Base-by-base conservation (phyloP, 2,113 vertebrate genomes). In the Sciurus niger region DNA sequence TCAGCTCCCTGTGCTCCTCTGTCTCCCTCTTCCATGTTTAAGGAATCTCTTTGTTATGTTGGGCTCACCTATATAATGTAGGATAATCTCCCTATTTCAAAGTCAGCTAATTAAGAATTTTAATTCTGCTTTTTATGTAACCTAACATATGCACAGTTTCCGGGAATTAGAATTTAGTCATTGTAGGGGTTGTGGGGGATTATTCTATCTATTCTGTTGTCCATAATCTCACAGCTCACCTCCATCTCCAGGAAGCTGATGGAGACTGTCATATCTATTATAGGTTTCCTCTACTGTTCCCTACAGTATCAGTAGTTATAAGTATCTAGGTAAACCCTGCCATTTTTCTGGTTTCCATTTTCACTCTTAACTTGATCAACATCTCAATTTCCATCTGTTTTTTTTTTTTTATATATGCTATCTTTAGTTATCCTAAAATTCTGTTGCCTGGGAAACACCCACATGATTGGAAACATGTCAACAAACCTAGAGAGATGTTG, bases 391-490 rank as follows among this genome's bases (percentile, higher is more conserved):
- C 97, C 96, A 83, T 98, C 85, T 93, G 65, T 32, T 95, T 97
- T 97, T 96, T 63, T 87, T 40, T 40, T 40, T 40, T 40, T 40
- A 40, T 86, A 63, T 86, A 65, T 67, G 78, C 77, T 76, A 83
- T 93, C 60, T 95, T 96, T 97, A 97, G 55, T 91, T 48, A 55
- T 96, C 85, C 95, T 96, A 95, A 95, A 97, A 91, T 97, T 95
- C 88, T 97, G 96, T 97, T 97, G 95, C 96, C 96, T 97, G 78
- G 97, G 97, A 97, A 91, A 98, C 95, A 93, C 96, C 96, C 90
- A 96, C 92, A 96, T 34, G 89, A 80, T 17, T 24, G 93, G 58
- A 97, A 98, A 94, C 32, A 82, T 17, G 17, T 89, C 84, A 93
- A 53, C 96, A 97, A 97, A 97, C 70, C 65, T 96, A 84, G 22